Percentiles rank a stretch among this genome's conserved stretches.
phyloP scores from a whole-genome alignment of 1,140 invertebrate species.

The Heliconius nattereri region DNA sequence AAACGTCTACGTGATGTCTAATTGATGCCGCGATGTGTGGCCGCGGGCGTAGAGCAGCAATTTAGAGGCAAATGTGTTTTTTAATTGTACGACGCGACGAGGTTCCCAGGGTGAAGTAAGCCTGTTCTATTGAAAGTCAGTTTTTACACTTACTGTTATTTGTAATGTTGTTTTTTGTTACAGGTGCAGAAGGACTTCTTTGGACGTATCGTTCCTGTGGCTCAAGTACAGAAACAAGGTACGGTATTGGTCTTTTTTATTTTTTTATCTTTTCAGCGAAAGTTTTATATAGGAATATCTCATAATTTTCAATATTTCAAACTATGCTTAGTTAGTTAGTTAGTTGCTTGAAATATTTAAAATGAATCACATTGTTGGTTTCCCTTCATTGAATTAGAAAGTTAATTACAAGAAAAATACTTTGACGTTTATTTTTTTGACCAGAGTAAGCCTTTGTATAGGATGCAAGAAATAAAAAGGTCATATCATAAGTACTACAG shows the following conservation, averaged over 20 bases:
- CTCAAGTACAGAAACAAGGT: constrained; percentile 63
- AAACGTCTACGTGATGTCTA: constrained; percentile 38
- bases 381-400: too few species aligned
- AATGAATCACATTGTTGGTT: too few species aligned
- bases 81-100: constrained; percentile 47
- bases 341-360: too few species aligned
- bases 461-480: too few species aligned
- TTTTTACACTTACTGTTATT: constrained; percentile 2
- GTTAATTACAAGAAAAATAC: too few species aligned
- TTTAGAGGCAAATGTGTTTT: constrained; percentile 48
- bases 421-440: too few species aligned
- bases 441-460: too few species aligned
- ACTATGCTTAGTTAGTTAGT: not conserved
- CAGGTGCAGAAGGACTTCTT: constrained; percentile 88
- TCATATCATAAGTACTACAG: too few species aligned
- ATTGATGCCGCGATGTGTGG: constrained; percentile 47
- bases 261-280: too few species aligned
- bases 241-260: constrained; percentile 16
- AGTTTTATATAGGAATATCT: not conserved
- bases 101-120: constrained; percentile 37
- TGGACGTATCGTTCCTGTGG: constrained; percentile 81
- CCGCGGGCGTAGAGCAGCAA: constrained; percentile 46
- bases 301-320: not conserved
- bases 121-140: constrained; percentile 6
- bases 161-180: constrained; percentile 55